phyloP scores from a whole-genome alignment of 2,888 invertebrate species.

The Amphipyra tragopoginis region DNA sequence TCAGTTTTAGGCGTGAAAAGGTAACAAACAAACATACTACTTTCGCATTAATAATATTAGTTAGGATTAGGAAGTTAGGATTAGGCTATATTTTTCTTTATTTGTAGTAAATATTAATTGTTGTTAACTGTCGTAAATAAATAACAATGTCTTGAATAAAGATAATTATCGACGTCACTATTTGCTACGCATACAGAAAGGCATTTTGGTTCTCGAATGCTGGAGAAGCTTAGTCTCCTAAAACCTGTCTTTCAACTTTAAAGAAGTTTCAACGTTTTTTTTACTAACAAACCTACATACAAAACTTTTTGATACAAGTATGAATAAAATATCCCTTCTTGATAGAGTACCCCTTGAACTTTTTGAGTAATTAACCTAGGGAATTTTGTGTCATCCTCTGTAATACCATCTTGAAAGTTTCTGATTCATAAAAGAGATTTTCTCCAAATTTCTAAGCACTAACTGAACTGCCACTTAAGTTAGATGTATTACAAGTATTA shows the following conservation, averaged over 20 bases:
- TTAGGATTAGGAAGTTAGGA: too few relatives aligned
- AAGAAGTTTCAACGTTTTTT: constrained; percentile 4
- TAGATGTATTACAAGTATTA: constrained; percentile 10
- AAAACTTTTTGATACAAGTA: constrained; percentile 25
- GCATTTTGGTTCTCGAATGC: too few relatives aligned
- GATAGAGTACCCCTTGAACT: not conserved
- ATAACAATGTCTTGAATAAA: too few relatives aligned
- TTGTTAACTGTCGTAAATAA: too few relatives aligned
- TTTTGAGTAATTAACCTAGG: constrained; percentile 19
- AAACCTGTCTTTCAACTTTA: not conserved
- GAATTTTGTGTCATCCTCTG: constrained; percentile 3
- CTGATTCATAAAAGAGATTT: constrained; percentile 9
- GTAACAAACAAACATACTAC: too few relatives aligned
- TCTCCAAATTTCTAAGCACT: constrained; percentile 25
- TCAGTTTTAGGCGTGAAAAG: too few relatives aligned
- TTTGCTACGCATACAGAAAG: too few relatives aligned
- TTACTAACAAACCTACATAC: not conserved
- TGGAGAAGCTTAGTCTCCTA: too few relatives aligned
- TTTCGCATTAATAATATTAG: too few relatives aligned
- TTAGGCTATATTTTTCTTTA: too few relatives aligned
- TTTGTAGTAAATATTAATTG: too few relatives aligned
- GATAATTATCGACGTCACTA: too few relatives aligned
- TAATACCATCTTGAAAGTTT: constrained; percentile 29
- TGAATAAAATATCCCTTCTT: constrained; percentile 23
- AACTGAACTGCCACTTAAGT: constrained; percentile 19